Percentiles rank a stretch among this genome's conserved stretches.
Evolutionary conservation across 2,797 vertebrate genomes (phyloP).

Genomic region (Sandelia bainsii): DNA sequence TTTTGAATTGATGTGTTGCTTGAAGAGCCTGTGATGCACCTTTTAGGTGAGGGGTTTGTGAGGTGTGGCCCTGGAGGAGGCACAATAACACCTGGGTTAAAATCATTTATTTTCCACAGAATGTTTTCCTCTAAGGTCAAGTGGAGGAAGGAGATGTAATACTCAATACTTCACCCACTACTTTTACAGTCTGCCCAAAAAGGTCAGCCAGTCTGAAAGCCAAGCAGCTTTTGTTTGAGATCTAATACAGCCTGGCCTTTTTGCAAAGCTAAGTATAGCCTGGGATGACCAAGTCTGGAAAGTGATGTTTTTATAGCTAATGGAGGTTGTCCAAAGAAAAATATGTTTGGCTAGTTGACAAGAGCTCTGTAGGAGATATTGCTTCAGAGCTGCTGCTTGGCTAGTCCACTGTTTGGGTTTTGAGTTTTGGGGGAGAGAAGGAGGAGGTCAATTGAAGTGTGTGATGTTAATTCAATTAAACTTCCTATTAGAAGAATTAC

Average conservation of each 20-base stretch:
- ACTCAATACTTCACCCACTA: constrained; percentile 8
- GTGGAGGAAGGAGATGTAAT: constrained; percentile 52
- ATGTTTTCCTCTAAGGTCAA: constrained; percentile 54
- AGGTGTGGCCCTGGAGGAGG: constrained; percentile 33
- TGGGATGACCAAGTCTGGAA: constrained; percentile 27
- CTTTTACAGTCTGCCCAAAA: constrained; percentile 39
- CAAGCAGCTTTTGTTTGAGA: constrained; percentile 42
- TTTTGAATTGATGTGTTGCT: constrained; percentile 12
- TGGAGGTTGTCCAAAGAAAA: constrained; percentile 34
- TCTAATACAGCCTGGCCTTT: constrained; percentile 23
- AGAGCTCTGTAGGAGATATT: constrained; percentile 21
- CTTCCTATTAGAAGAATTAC: background rate
- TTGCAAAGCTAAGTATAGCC: constrained; percentile 50
- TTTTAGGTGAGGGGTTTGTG: constrained; percentile 8
- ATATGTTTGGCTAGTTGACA: constrained; percentile 22
- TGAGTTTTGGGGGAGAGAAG: background rate
- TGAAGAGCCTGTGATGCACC: constrained; percentile 15
- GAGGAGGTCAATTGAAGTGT: background rate
- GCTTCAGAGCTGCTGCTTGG: constrained; percentile 32
- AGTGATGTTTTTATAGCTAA: constrained; percentile 18
- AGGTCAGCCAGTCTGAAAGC: constrained; percentile 45
- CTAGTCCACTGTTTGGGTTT: background rate
- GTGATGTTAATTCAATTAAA: constrained; percentile 2
- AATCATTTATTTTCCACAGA: constrained; percentile 56
- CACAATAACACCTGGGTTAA: constrained; percentile 48